Evolutionary conservation across 1,140 invertebrate genomes (phyloP), one percentile per base, ranked within the genome.

Genomic region (Ceratosolen solmsi): DNA sequence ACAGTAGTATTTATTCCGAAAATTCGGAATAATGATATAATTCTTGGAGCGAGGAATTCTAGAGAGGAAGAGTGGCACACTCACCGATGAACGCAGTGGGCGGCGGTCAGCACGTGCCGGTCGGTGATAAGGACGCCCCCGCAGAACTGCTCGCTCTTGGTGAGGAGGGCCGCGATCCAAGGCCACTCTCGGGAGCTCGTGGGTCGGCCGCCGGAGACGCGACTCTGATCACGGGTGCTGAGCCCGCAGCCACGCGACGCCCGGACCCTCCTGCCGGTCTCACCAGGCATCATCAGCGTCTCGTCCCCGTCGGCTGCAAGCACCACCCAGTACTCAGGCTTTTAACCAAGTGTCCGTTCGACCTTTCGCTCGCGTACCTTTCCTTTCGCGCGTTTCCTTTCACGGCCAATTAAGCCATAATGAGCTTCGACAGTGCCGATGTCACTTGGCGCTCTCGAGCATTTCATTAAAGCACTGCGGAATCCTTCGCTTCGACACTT

Each of bases 81-180:
- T 65, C 83, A 89, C 89, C 71, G 85, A 49, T 86, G 76, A 27
- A 91, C 79, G 76, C 96, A 97, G 89, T 97, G 96, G 3, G 96
- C 95, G 0, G 96, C 96, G 1, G 96, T 96, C 0, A 97, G 92
- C 2, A 97, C 93, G 87, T 96, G 95, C 75, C 93, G 91, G 86
- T 96, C 95, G 0, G 95, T 96, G 81, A 97, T 95, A 4, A 97
- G 92, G 0, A 93, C 94, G 1, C 95, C 96, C 0, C 96, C 96
- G 86, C 96, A 97, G 90, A 94, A 96, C 80, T 93, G 94, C 85
- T 87, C 36, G 71, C 86, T 85, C 27, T 92, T 87, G 0, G 93
- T 92, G 2, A 95, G 92, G 36, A 96, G 86, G 2, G 95, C 95
- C 0, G 93, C 96, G 93, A 97, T 95, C 96, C 96, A 97, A 1